Base-by-base conservation (phyloP, 2,797 vertebrate species). In the Enteromius fasciolatus region DNA sequence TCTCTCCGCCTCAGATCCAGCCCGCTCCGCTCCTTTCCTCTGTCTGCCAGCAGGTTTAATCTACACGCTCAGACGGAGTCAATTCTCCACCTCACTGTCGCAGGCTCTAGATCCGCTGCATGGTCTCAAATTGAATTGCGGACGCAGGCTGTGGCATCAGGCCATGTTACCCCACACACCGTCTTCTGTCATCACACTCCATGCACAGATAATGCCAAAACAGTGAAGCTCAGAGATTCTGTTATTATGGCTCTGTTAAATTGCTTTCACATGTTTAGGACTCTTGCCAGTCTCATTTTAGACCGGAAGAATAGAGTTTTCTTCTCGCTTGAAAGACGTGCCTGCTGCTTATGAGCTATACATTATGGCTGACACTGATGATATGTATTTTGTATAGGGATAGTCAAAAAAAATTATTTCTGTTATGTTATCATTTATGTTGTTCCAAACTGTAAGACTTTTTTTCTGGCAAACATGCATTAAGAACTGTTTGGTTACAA, bases 11-110 rank as follows among this genome's bases (percentile, higher is more conserved):
- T 86, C 72, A 84, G 83, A 91, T 83, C 85, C 85, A 83, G 83
- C 70, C 80, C 76, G 87, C 90, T 92, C 83, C 86, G 89, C 88
- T 89, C 82, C 72, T 78, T 85, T 87, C 89, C 89, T 85, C 88
- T 89, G 87, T 89, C 82, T 78, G 76, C 50, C 87, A 80, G 82
- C 73, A 75, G 73, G 82, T 80, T 83, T 87, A 87, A 86, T 89
- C 88, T 85, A 46, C 76, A 67, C 66, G 52, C 84, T 87, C 87
- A 89, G 89, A 78, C 69, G 23, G 86, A 90, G 87, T 89, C 86
- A 87, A 85, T 87, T 88, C 89, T 91, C 89, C 83, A 86, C 79
- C 83, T 77, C 17, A 12, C 83, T 74, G 78, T 85, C 80, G 86
- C 85, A 6, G 36, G 81, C 36, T 70, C 59, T 46, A 87, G 80